Evolutionary conservation across 2,888 invertebrate species (phyloP), one percentile per base, ranked within the genome.

Genomic region (Sycophila texana): DNA sequence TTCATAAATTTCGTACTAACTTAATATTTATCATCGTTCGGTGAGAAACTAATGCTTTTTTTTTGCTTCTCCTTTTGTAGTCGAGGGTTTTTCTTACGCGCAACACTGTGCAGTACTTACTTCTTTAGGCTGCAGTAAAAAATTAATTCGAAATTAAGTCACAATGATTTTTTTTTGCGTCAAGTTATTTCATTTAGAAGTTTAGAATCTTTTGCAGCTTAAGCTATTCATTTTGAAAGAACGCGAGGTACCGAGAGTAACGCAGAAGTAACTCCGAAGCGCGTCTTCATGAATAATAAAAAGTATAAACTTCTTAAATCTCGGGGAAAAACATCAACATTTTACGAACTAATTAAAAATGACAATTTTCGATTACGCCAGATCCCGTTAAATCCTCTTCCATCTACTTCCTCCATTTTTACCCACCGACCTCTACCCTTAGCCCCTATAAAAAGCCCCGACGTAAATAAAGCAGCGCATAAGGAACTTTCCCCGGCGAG

Each of bases 341-440:
- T 63, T 70, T 78, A 78, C 18, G 70, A 74, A 60, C 49, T 66
- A 51, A 79, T 79, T 71, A 74, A 79, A 71, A 79, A 71, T 79
- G 79, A 68, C 66, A 74, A 75, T 75, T 71, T 78, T 74, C 71
- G 55, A 71, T 65, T 70, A 71, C 20, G 55, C 22, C 53, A 14
- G 47, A 2, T 5, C 3, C 39, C 55, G n/a, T 53, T 67, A 30
- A 67, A 67, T 16, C 60, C 30, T 49, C 18, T 0, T 60, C 60
- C 26, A 13, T 7, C 57, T 65, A 49, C 3, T 7, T 65, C 47
- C 20, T 20, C 14, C 57, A 55, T 39, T 75, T 68, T 60, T 61
- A n/a, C 57, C 18, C 57, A 10, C 39, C 39, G 10, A 10, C 39
- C 39, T 39, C 18, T 13, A 20, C 18, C 26, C 39, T n/a, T n/a